These are phyloP conservation scores for Naja naja DNA, from an alignment of 2,113 vertebrate genomes.

Conservation along the genomic window DNA sequence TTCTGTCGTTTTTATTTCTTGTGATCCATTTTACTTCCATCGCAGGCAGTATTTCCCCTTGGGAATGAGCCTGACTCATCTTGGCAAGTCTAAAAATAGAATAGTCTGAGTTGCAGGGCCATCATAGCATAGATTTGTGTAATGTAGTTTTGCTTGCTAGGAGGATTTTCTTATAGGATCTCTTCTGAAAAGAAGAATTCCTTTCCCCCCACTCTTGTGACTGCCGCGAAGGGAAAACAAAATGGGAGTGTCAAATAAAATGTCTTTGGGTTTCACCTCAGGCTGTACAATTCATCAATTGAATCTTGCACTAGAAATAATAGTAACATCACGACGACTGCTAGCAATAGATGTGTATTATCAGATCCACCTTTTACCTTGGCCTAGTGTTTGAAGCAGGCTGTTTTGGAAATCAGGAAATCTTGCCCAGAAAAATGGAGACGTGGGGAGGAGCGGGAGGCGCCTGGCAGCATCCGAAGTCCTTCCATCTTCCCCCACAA, in stretches of 20 bases:
- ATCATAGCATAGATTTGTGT: conserved; percentile 48
- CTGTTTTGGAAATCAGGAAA: neutral
- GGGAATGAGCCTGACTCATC: conserved; percentile 58
- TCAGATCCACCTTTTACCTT: neutral
- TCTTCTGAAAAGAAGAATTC: conserved; percentile 67
- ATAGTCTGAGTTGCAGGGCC: conserved; percentile 42
- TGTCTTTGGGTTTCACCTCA: neutral
- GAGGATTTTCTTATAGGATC: conserved; percentile 48
- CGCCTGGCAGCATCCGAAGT: neutral
- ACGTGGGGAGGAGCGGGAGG: neutral
- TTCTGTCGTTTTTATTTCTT: conserved; percentile 48
- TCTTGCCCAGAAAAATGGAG: neutral
- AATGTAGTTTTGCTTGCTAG: conserved; percentile 58
- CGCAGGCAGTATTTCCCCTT: conserved; percentile 61
- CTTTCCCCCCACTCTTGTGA: conserved; percentile 61
- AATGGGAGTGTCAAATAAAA: conserved; percentile 57
- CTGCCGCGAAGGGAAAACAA: conserved; percentile 58
- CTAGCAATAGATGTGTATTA: neutral
- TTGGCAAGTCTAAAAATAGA: conserved; percentile 59
- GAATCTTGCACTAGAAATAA: neutral
- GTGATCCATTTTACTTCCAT: conserved; percentile 44
- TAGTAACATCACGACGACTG: neutral
- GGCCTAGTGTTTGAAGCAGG: neutral
- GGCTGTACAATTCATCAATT: neutral
- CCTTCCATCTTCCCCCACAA: neutral